Evolutionary conservation across 2,888 invertebrate genomes (phyloP).

Genomic region (Gnatocerus cornutus): DNA sequence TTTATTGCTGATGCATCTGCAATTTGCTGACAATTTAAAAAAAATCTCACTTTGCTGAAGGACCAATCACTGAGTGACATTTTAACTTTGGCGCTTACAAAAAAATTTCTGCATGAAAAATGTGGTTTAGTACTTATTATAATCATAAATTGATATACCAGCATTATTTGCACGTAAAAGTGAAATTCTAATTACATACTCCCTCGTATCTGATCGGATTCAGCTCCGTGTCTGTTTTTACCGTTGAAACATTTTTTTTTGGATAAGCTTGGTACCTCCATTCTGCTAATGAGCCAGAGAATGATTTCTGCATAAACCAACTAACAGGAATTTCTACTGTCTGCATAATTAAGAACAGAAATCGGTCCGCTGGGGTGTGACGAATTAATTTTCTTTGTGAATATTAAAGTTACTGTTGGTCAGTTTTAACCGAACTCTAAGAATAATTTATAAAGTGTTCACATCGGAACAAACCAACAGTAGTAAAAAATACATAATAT

Average conservation of each 20-base stretch:
- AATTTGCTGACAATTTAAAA: too few relatives aligned
- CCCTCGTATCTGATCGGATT: neutral
- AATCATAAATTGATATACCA: too few relatives aligned
- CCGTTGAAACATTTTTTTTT: conserved; percentile 8
- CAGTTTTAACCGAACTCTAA: conserved; percentile 17
- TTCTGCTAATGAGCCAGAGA: conserved; percentile 31
- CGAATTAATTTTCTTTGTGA: conserved; percentile 36
- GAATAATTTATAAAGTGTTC: conserved; percentile 1
- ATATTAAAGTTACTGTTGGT: conserved; percentile 29
- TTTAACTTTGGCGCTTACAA: too few relatives aligned
- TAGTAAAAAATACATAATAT: neutral
- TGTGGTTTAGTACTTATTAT: too few relatives aligned
- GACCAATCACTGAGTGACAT: too few relatives aligned
- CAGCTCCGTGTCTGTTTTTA: conserved; percentile 5
- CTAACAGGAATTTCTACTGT: conserved; percentile 27
- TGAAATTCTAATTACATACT: too few relatives aligned
- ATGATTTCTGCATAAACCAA: conserved; percentile 28
- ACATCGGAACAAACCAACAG: conserved; percentile 6
- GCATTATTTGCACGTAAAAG: too few relatives aligned
- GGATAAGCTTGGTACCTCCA: conserved; percentile 7
- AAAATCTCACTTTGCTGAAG: too few relatives aligned
- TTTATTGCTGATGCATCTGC: too few relatives aligned
- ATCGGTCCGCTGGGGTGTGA: conserved; percentile 35
- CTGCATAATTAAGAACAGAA: conserved; percentile 31
- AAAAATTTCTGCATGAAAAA: too few relatives aligned